Evolutionary conservation across 2,797 vertebrate genomes (phyloP), one percentile per base, ranked within the genome.

Genomic region (Pelochelys cantorii): DNA sequence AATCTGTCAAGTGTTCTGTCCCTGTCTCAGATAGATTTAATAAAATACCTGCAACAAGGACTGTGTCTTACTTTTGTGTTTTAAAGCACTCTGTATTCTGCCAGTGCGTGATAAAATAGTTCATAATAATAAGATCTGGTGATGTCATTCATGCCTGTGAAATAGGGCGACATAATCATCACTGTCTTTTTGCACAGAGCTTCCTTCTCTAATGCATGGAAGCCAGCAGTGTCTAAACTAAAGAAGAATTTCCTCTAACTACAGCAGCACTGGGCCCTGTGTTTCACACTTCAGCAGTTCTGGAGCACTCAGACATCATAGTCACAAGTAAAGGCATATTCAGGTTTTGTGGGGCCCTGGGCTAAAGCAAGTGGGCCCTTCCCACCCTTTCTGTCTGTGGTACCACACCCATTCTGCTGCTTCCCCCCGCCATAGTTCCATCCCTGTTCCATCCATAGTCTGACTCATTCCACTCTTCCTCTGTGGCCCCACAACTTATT

Each of bases 11-110:
- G 55, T 65, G 75, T 53, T 91, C 79, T 82, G 29, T n/a, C 90
- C 60, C 55, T 88, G 25, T 84, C 82, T 88, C 83, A 88, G 65
- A 52, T 78, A 81, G 29, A 48, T 88, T 55, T 54, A 80, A 85
- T 52, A 59, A 91, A 88, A 88, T 74, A 48, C 53, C 84, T 91
- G 53, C 90, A 87, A 86, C 23, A 86, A 91, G 77, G 54, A 82
- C 9, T n/a, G 25, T 1, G 3, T 5, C 17, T 83, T 82, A 11
- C 0, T 0, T 62, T 93, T 6, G 22, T 11, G n/a, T 29, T 89
- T 84, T 53, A 80, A 42, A 92, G 7, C 59, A 2, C 34, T 71
- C 75, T 23, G 57, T 84, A 84, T 93, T 74, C 57, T 79, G 1
- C 0, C 20, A 25, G 82, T 48, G 42, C 42, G 27, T 48, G 29